Percentiles rank a stretch among this genome's conserved stretches.
Evolutionary conservation across 1,140 invertebrate genomes (phyloP).

Genomic region (Cataglyphis hispanica): DNA sequence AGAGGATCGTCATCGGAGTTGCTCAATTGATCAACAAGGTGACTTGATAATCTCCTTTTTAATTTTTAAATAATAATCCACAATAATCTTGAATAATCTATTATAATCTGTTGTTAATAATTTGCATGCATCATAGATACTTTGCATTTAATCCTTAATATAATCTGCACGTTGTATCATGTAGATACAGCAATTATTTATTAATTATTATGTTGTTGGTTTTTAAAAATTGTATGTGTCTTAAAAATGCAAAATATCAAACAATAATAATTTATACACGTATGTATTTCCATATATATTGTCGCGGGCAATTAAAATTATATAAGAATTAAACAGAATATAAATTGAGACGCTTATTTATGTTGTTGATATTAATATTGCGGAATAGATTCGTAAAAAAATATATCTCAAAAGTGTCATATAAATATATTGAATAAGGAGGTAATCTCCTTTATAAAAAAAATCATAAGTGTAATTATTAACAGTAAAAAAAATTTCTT

Average conservation of each 20-base stretch:
- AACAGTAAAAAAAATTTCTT: constrained; percentile 33
- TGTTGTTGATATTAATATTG: no score
- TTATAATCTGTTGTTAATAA: constrained; percentile 25
- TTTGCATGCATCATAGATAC: constrained; percentile 21
- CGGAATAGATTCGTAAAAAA: no score
- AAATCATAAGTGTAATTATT: background rate
- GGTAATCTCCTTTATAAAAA: no score
- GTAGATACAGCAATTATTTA: background rate
- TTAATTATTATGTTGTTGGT: constrained; percentile 8
- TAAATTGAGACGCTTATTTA: no score
- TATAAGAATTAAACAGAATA: background rate
- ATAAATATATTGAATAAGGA: no score
- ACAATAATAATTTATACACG: background rate
- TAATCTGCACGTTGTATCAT: background rate
- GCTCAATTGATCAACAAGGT: constrained; percentile 98
- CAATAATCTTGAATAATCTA: constrained; percentile 16
- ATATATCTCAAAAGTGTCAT: no score
- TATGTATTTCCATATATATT: no score
- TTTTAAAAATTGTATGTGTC: background rate
- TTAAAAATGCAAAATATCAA: constrained; percentile 5
- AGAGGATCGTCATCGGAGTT: constrained; percentile 95
- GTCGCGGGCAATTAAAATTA: background rate
- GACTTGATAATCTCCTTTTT: constrained; percentile 17
- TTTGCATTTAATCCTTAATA: constrained; percentile 38
- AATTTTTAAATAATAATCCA: constrained; percentile 7